Conservation (phyloP, 2,113 vertebrate genomes). For the Cygnus buccinator region DNA sequence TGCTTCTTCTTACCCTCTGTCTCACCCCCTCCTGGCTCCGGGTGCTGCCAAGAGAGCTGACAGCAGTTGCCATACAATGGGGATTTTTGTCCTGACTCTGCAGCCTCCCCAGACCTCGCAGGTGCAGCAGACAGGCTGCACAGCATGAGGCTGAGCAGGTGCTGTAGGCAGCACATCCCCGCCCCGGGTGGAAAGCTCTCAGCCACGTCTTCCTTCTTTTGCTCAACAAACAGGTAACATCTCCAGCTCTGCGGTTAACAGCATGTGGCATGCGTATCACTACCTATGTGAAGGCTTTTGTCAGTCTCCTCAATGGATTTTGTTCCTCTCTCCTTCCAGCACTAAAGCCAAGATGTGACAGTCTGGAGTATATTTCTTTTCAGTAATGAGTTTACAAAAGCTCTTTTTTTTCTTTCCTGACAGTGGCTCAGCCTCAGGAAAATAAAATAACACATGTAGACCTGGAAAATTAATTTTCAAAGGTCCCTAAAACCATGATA, state of each 20-base stretch:
- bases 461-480: not conserved
- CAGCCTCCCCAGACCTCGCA: not conserved
- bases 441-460: not conserved
- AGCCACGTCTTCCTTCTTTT: not conserved
- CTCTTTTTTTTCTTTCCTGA: not conserved
- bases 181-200: not conserved
- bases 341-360: not conserved
- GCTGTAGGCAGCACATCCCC: not conserved
- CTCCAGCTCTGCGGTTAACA: not conserved
- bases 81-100: not conserved
- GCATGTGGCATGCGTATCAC: not conserved
- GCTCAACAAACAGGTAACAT: not conserved
- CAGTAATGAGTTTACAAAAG: not conserved
- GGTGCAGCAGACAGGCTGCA: not conserved
- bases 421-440: not conserved
- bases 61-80: not conserved
- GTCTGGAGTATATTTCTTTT: not conserved
- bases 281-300: not conserved
- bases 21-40: not conserved
- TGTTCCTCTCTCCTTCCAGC: not conserved
- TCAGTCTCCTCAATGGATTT: not conserved
- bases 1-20: not conserved
- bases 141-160: not conserved
- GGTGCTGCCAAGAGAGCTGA: not conserved
- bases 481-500: not conserved